Conservation (phyloP, 2,113 vertebrate species). For the Percopsis transmontana region DNA sequence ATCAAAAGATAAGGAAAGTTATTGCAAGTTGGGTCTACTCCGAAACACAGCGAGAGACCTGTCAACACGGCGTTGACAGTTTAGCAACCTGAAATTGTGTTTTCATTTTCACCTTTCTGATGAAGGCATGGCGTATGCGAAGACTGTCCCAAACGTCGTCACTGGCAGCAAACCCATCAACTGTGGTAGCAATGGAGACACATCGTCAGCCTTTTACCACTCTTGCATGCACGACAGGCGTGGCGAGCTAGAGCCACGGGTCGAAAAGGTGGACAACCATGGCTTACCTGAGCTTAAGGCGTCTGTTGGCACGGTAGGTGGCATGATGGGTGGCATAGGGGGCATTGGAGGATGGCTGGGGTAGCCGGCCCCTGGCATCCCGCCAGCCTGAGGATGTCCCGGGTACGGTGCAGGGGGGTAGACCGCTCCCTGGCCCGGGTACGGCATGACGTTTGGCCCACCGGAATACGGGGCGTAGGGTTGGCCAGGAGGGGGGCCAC, state of each 20-base stretch:
- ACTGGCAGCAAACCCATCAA: constrained; percentile 74
- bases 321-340: constrained; percentile 74
- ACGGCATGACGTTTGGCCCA: constrained; percentile 66
- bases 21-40: not conserved
- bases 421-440: constrained; percentile 54
- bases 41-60: not conserved
- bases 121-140: constrained; percentile 87
- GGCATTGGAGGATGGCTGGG: constrained; percentile 66
- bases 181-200: constrained; percentile 36
- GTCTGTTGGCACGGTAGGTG: constrained; percentile 74
- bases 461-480: constrained; percentile 69
- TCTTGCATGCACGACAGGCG: no score
- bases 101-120: constrained; percentile 83
- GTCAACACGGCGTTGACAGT: not conserved
- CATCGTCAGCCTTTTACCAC: not conserved
- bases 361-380: constrained; percentile 54
- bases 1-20: not conserved
- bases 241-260: not conserved
- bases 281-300: constrained; percentile 81
- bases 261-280: not conserved
- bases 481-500: constrained; percentile 67
- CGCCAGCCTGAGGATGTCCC: constrained; percentile 58
- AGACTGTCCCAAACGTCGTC: constrained; percentile 79
- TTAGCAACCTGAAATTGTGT: not conserved
- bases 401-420: constrained; percentile 74